phyloP scores from a whole-genome alignment of 2,888 invertebrate genomes.

The Tenthredo notha region DNA sequence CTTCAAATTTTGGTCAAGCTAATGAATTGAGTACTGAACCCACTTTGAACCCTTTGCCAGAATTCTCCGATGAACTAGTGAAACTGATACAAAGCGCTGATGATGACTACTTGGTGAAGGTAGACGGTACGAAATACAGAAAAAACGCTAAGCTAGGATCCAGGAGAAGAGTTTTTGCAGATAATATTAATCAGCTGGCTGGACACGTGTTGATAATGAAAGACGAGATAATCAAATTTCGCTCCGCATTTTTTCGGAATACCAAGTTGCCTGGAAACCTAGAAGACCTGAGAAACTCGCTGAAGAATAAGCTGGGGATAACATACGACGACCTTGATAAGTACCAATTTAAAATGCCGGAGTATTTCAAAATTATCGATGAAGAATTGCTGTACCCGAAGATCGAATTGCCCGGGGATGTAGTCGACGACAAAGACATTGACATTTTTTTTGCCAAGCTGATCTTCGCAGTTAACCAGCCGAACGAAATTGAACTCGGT shows the following conservation, averaged over 20 bases:
- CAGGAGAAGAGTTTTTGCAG: background rate
- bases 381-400: background rate
- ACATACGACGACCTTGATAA: background rate
- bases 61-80: background rate
- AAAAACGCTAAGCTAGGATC: background rate
- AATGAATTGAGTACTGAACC: background rate
- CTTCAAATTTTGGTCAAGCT: background rate
- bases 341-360: background rate
- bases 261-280: background rate
- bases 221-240: background rate
- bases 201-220: background rate
- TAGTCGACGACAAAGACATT: background rate
- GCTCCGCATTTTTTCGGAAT: background rate
- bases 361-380: background rate
- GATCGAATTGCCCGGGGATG: background rate
- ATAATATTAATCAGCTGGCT: background rate
- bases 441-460: background rate
- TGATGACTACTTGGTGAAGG: background rate
- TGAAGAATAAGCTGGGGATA: background rate
- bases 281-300: background rate
- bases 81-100: background rate
- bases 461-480: background rate
- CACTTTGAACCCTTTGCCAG: background rate
- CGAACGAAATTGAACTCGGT: background rate
- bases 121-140: background rate